Conservation (phyloP, 1,140 invertebrate species). For the Hylaeus volcanicus region DNA sequence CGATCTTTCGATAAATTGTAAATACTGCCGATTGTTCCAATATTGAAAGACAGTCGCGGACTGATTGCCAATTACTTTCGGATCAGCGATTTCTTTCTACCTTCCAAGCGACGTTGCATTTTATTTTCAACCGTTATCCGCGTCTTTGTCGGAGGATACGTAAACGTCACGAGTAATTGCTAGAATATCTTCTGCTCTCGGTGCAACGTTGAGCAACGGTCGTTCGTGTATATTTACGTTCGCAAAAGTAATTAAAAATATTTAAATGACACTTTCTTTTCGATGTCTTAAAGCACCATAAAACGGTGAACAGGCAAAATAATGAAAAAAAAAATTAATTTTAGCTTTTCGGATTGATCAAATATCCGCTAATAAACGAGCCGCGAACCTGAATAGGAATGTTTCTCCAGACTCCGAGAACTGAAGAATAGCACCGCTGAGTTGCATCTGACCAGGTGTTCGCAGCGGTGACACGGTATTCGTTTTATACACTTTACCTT, state of each 20-base stretch:
- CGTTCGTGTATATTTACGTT: too few relatives aligned
- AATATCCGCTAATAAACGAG: not conserved
- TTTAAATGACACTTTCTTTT: too few relatives aligned
- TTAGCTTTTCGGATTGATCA: too few relatives aligned
- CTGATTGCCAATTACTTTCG: conserved; percentile 60
- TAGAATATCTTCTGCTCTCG: not conserved
- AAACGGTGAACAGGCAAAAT: too few relatives aligned
- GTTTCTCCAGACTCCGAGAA: conserved; percentile 3
- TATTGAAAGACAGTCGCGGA: conserved; percentile 59
- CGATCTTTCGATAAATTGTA: conserved; percentile 61
- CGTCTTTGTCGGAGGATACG: not conserved
- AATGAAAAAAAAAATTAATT: too few relatives aligned
- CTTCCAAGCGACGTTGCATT: not conserved
- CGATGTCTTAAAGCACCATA: too few relatives aligned
- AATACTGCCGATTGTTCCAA: conserved; percentile 51
- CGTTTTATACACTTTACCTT: conserved; percentile 27
- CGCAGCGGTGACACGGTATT: conserved; percentile 30
- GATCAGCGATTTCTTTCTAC: conserved; percentile 37
- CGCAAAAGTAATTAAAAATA: too few relatives aligned
- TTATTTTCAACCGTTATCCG: conserved; percentile 33
- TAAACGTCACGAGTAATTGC: not conserved
- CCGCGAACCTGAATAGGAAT: not conserved
- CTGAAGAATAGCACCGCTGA: not conserved
- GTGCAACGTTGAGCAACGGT: too few relatives aligned
- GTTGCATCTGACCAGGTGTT: conserved; percentile 16